A percentile compares a stretch with the other conserved stretches of the same genome.
These are phyloP conservation scores for Acanthochromis polyacanthus DNA, from an alignment of 2,113 vertebrate genomes.

Conservation along the genomic window DNA sequence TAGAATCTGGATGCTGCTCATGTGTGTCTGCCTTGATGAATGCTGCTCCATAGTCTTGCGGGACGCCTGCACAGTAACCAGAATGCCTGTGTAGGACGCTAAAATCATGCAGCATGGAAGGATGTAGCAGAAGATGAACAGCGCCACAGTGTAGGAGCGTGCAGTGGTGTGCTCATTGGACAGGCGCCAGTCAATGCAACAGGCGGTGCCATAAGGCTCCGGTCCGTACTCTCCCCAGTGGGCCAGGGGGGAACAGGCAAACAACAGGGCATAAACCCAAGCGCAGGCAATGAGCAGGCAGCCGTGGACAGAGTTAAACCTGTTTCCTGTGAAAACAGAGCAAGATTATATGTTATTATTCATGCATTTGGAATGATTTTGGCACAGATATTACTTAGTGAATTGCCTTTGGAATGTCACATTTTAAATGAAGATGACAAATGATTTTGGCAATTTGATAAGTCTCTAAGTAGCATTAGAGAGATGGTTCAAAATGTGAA, in stretches of 20 bases:
- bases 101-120: slow-evolving; percentile 83
- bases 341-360: neutral
- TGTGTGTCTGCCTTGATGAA: slow-evolving; percentile 57
- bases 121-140: slow-evolving; percentile 86
- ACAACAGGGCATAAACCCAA: slow-evolving; percentile 84
- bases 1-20: slow-evolving; percentile 80
- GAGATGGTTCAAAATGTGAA: neutral
- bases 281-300: slow-evolving; percentile 78
- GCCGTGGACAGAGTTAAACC: slow-evolving; percentile 78
- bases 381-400: neutral
- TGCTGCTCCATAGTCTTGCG: slow-evolving; percentile 83
- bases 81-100: slow-evolving; percentile 83
- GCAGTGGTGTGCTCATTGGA: slow-evolving; percentile 74
- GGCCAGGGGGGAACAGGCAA: slow-evolving; percentile 83
- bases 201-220: slow-evolving; percentile 88
- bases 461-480: neutral
- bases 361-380: neutral
- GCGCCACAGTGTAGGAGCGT: slow-evolving; percentile 80
- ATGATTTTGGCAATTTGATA: neutral
- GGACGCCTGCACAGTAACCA: slow-evolving; percentile 82
- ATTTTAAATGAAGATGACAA: neutral
- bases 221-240: slow-evolving; percentile 86
- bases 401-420: neutral
- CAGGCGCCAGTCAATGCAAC: slow-evolving; percentile 86
- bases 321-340: slow-evolving; percentile 81